Conservation (phyloP, 2,888 invertebrate species). For the Pristionchus mayeri region DNA sequence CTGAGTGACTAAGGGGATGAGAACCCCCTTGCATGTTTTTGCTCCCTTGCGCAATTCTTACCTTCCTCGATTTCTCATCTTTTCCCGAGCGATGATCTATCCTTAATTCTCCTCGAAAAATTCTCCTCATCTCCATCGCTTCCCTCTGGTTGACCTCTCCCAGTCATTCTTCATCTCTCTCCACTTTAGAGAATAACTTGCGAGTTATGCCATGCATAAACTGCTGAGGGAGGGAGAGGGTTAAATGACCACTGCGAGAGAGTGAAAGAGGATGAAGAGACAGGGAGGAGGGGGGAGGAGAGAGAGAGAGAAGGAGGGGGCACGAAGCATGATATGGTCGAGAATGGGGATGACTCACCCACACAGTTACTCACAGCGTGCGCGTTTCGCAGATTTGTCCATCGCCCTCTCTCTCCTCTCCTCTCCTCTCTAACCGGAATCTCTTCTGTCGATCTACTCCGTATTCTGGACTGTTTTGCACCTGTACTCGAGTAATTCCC, state of each 20-base stretch:
- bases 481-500: background rate
- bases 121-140: background rate
- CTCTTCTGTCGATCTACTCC: background rate
- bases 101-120: background rate
- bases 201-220: background rate
- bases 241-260: conserved; percentile 19
- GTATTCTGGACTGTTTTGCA: background rate
- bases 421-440: background rate
- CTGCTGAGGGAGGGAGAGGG: background rate
- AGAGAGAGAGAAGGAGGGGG: background rate
- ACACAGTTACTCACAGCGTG: conserved; percentile 29
- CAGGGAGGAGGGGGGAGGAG: background rate
- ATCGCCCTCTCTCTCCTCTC: background rate
- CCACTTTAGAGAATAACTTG: too few relatives aligned
- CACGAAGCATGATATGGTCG: conserved; percentile 22
- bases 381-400: conserved; percentile 28
- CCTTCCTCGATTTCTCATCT: too few relatives aligned
- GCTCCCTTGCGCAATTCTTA: background rate
- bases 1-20: background rate
- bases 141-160: background rate
- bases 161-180: background rate
- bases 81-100: background rate
- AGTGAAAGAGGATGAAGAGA: background rate
- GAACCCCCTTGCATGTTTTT: background rate
- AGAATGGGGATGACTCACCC: conserved; percentile 33